Evolutionary conservation across 2,888 invertebrate genomes (phyloP).

Genomic region (Leptinotarsa haldemani): DNA sequence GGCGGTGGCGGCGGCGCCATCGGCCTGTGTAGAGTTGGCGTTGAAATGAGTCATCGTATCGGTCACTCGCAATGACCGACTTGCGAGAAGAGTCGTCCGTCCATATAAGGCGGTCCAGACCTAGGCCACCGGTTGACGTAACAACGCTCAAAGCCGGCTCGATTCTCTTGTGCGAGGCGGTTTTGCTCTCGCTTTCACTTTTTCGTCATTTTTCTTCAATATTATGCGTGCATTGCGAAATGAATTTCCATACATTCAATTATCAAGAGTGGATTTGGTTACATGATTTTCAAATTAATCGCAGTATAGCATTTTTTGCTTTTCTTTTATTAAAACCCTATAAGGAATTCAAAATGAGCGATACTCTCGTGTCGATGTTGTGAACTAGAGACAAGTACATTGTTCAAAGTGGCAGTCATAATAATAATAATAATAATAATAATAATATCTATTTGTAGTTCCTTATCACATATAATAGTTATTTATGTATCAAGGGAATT

Average conservation of each 20-base stretch:
- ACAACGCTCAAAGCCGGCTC: constrained; percentile 19
- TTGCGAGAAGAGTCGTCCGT: constrained; percentile 30
- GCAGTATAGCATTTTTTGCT: neutral
- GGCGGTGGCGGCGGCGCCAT: constrained; percentile 18
- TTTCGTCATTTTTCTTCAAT: neutral
- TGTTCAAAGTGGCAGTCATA: no score
- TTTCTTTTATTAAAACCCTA: no score
- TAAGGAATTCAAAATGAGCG: no score
- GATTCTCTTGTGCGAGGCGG: neutral
- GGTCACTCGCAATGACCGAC: constrained; percentile 32
- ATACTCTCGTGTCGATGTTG: no score
- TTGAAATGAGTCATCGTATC: constrained; percentile 25
- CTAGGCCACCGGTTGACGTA: constrained; percentile 50
- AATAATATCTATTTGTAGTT: no score
- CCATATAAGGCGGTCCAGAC: constrained; percentile 51
- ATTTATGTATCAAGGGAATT: no score
- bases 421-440: no score
- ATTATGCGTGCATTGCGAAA: constrained; percentile 2
- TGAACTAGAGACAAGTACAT: no score
- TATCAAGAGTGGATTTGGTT: neutral
- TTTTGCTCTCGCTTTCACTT: constrained; percentile 22
- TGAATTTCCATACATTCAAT: neutral
- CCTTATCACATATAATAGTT: no score
- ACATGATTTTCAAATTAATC: neutral
- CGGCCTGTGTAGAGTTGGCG: constrained; percentile 22